Evolutionary conservation across 2,888 invertebrate genomes (phyloP).

Genomic region (Caenorhabditis doughertyi): DNA sequence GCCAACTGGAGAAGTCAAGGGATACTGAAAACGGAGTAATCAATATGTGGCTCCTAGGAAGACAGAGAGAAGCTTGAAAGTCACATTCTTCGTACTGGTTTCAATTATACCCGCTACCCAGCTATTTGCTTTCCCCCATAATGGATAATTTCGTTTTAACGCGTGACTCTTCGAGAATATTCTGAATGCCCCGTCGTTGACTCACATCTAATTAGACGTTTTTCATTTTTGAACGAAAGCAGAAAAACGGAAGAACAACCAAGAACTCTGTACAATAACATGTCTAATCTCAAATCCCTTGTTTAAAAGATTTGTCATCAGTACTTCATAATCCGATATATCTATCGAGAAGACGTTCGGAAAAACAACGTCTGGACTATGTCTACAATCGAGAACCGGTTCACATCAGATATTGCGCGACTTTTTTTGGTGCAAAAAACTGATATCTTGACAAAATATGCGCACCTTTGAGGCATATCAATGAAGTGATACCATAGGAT

Average conservation of each 20-base stretch:
- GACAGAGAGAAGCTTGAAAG: background rate
- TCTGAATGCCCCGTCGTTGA: background rate
- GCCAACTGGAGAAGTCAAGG: conserved; percentile 69
- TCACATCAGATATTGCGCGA: background rate
- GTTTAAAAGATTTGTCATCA: background rate
- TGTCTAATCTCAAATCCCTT: conserved; percentile 1
- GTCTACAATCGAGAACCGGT: conserved; percentile 1
- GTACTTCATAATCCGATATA: background rate
- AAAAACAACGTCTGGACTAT: conserved; percentile 37
- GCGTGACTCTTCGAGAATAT: background rate
- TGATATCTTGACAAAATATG: background rate
- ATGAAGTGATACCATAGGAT: background rate
- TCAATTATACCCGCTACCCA: conserved; percentile 19
- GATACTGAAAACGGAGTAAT: conserved; percentile 69
- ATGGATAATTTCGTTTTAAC: conserved; percentile 16
- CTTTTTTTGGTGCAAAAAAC: conserved; percentile 4
- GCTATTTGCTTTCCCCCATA: conserved; percentile 3
- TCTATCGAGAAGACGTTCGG: background rate
- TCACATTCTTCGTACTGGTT: conserved; percentile 46
- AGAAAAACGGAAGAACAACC: background rate
- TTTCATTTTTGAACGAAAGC: background rate
- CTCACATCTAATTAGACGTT: conserved; percentile 19
- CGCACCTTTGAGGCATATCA: conserved; percentile 4
- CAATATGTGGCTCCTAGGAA: background rate
- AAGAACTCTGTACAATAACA: conserved; percentile 6